Evolutionary conservation across 2,888 invertebrate genomes (phyloP), one percentile per base, ranked within the genome.

Genomic region (Athrips mouffetella): DNA sequence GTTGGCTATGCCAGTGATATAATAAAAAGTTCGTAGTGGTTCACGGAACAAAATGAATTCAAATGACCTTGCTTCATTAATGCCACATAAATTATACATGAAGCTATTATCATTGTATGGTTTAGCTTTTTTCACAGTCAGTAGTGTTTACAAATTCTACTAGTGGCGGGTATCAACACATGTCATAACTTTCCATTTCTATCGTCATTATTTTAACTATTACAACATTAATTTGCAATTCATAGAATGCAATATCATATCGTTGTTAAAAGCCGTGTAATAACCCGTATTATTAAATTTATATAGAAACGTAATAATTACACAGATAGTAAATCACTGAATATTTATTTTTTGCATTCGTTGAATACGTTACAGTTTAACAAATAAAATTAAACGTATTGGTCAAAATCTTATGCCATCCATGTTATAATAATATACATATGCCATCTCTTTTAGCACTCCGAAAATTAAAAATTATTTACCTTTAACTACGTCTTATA

Each of bases 11-110:
- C 37, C 20, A 37, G 11, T 21, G 18, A 11, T 4, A 37, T 21
- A 10, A n/a, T n/a, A 27, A 27, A 21, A 21, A 16, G 13, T 29
- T 25, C 27, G 42, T 31, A 41, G 15, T 18, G 35, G 35, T 48
- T 18, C 3, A 60, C 63, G 60, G 71, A 75, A 78, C 18, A 67
- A 79, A 82, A 83, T 78, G 72, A 73, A 81, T 82, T 78, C 78
- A 77, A 73, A 75, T 77, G 86, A 84, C 84, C 86, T 85, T 85
- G 85, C 73, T 73, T 81, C 80, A 83, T 86, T 83, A 83, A 82
- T 78, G 76, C 79, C 58, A 61, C 59, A 58, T 84, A 77, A 76
- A 86, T 85, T 73, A 86, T 70, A 84, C 81, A 83, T 83, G 82
- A 81, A 76, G 55, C 62, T 69, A 76, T 79, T 75, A 81, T 79